Base-by-base conservation (phyloP, 2,113 vertebrate genomes). In the Ptyas mucosa region DNA sequence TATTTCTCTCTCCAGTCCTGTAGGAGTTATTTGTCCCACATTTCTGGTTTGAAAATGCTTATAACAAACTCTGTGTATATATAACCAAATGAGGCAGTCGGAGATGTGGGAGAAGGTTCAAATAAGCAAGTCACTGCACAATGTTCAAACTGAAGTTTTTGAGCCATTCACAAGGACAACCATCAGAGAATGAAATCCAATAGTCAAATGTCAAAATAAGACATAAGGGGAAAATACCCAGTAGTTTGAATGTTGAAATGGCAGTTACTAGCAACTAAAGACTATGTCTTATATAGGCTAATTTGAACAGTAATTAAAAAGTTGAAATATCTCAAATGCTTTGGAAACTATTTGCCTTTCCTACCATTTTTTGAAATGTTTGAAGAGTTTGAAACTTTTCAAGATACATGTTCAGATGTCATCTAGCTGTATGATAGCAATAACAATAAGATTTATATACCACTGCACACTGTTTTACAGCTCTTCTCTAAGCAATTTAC, bases 361-460 rank as follows among this genome's bases (percentile, higher is more conserved):
- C 87, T 52, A 7, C 61, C 49, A 39, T 81, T 8, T 91, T 94
- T 94, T 94, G 92, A 95, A 95, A 94, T 87, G 85, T 86, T 94
- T 93, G 49, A 54, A 46, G 86, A 85, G n/a, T 90, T 88, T 43
- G 94, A 94, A 88, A 4, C 92, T 95, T 92, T 94, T 94, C 0
- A 85, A 85, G 69, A 87, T 95, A 85, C 88, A 52, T 4, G n/a
- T 90, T 93, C 93, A 64, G 93, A 96, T 93, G 4, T n/a, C 26
- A 14, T 5, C 26, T n/a, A n/a, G 29, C 10, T 64, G 26, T 10
- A n/a, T n/a, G 61, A 64, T 12, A 64, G 11, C 24, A 26, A 49
- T 52, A 52, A 8, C 51, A 52, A 4, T 26, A 61, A 61, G 58
- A 61, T 26, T 61, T 61, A 61, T 61, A 57, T 57, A 57, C 55